Conservation (phyloP, 2,888 invertebrate species). For the Chromoteleia sp. region DNA sequence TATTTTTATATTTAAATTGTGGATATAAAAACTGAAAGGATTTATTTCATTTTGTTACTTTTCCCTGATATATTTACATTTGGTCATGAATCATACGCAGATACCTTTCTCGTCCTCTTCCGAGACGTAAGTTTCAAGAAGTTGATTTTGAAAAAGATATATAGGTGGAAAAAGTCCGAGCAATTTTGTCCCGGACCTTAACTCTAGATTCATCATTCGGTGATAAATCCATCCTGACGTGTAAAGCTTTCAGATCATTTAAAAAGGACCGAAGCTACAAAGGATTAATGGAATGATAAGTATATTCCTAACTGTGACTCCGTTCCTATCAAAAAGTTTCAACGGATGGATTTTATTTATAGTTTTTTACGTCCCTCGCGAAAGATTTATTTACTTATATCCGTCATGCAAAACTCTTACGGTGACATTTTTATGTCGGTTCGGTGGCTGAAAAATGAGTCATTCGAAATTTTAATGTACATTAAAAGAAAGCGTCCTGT, state of each 20-base stretch:
- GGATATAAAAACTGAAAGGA: no score
- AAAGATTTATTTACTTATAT: conserved; percentile 55
- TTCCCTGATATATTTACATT: conserved; percentile 14
- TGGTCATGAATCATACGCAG: conserved; percentile 23
- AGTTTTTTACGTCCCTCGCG: conserved; percentile 20
- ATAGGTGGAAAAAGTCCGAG: conserved; percentile 8
- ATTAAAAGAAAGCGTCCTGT: background rate
- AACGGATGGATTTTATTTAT: conserved; percentile 45
- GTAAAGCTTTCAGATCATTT: conserved; percentile 34
- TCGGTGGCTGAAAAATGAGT: conserved; percentile 31
- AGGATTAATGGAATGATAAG: conserved; percentile 58
- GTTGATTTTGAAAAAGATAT: conserved; percentile 35
- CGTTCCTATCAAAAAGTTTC: conserved; percentile 36
- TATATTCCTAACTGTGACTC: conserved; percentile 37
- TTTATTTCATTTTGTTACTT: no score
- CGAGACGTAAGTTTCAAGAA: conserved; percentile 34
- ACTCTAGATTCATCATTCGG: conserved; percentile 48
- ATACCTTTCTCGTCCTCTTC: conserved; percentile 15
- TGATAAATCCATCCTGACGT: conserved; percentile 39
- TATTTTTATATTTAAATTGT: no score
- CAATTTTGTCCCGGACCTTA: conserved; percentile 28
- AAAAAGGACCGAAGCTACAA: conserved; percentile 4
- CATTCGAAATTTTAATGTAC: conserved; percentile 5
- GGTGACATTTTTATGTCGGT: conserved; percentile 44
- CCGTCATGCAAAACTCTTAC: conserved; percentile 38